Percentiles rank a stretch among this genome's conserved stretches.
Evolutionary conservation across 2,888 invertebrate species (phyloP).

Genomic region (Bimastos eiseni): DNA sequence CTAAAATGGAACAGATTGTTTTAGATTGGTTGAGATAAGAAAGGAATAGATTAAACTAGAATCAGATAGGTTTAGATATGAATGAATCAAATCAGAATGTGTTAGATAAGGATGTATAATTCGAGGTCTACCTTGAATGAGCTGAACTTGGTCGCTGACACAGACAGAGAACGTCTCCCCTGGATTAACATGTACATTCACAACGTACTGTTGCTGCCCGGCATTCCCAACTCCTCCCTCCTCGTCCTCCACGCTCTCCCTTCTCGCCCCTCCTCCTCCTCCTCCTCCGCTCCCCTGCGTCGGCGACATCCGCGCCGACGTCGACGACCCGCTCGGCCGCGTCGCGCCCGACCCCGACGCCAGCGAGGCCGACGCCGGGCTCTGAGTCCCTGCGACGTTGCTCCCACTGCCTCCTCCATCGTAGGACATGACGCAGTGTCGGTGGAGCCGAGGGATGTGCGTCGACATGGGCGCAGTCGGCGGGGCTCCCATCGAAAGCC

Average conservation of each 20-base stretch:
- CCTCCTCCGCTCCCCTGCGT: background rate
- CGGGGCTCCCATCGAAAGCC: background rate
- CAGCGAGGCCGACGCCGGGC: too few relatives aligned
- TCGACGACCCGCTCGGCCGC: background rate
- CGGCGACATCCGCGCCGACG: background rate
- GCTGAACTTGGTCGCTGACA: slow-evolving; percentile 75
- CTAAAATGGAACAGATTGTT: background rate
- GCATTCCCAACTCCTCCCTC: background rate
- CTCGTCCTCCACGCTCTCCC: background rate
- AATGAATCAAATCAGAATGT: too few relatives aligned
- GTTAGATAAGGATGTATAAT: background rate
- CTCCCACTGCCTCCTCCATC: background rate
- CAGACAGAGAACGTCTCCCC: slow-evolving; percentile 77
- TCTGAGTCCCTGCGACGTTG: too few relatives aligned
- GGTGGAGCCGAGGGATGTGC: background rate
- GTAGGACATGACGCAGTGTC: slow-evolving; percentile 22
- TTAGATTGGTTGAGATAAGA: too few relatives aligned
- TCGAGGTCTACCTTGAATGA: slow-evolving; percentile 73
- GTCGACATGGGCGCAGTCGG: background rate
- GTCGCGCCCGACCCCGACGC: background rate
- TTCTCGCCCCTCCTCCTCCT: background rate
- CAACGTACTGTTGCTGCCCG: slow-evolving; percentile 67
- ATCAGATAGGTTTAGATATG: too few relatives aligned
- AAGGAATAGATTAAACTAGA: too few relatives aligned
- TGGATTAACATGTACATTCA: slow-evolving; percentile 76